phyloP scores from a whole-genome alignment of 2,113 vertebrate genomes.

The Loxodonta africana region DNA sequence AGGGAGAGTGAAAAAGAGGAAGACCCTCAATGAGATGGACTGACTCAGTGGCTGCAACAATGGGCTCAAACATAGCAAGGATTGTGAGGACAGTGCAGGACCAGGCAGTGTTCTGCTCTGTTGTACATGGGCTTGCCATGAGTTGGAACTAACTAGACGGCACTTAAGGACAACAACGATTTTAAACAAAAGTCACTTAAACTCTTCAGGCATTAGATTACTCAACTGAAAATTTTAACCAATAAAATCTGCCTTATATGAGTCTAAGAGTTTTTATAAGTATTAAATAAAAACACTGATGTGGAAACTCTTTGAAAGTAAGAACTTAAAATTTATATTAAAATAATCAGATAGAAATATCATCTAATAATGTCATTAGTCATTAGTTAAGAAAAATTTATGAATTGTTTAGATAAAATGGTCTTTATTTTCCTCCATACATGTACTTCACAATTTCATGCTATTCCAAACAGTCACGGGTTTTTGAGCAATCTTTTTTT shows the following conservation, averaged over 20 bases:
- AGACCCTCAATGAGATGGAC: too few relatives aligned
- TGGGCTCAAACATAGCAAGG: too few relatives aligned
- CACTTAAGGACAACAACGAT: too few relatives aligned
- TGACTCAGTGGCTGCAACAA: too few relatives aligned
- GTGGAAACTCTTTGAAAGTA: background rate
- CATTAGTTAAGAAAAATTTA: background rate
- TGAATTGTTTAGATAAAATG: background rate
- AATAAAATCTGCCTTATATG: background rate
- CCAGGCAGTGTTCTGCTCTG: too few relatives aligned
- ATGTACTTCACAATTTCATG: background rate
- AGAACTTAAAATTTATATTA: background rate
- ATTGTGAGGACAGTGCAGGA: too few relatives aligned
- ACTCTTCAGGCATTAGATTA: background rate
- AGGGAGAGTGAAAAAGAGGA: too few relatives aligned
- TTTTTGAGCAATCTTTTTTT: background rate
- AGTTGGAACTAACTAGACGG: too few relatives aligned
- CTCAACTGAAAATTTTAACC: background rate
- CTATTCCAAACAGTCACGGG: background rate
- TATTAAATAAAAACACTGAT: background rate
- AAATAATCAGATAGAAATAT: background rate
- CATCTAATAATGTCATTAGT: background rate
- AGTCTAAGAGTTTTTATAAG: background rate
- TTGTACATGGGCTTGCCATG: too few relatives aligned
- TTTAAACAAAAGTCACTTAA: background rate
- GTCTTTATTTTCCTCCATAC: background rate